Base-by-base conservation (phyloP, 2,113 vertebrate genomes). In the Cygnus buccinator region DNA sequence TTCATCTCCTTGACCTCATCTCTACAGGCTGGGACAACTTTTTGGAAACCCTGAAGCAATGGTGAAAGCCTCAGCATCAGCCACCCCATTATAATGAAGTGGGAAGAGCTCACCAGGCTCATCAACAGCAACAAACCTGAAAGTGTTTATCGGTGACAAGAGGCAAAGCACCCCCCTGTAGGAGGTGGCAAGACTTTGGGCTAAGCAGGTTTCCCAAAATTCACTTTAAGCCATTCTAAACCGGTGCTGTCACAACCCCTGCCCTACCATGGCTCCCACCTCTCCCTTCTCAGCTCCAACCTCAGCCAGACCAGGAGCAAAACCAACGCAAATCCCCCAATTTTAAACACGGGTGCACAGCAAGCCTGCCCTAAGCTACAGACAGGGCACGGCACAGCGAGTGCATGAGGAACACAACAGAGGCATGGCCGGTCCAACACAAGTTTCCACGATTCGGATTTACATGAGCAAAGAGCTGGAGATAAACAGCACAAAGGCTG, bases 241-340 rank as follows among this genome's bases (percentile, higher is more conserved):
- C 35, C 14, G 7, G 5, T 50, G 68, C 68, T 76, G 59, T 39
- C 17, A n/a, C 63, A 94, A 73, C 1, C 14, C 54, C 44, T 48
- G 44, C 54, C 54, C 65, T 35, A 62, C 4, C 0, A 0, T 1
- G 0, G 29, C n/a, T 91, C 68, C 44, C 22, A 84, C 16, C 18
- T 88, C 52, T 77, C 61, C 59, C 39, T 82, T 37, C 55, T 50
- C 70, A 84, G 50, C 70, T 67, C 57, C 41, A 54, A 44, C 2
- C 25, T 28, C 39, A 82, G 43, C 6, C 37, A 61, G 20, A 87
- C 4, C 33, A 58, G 17, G 8, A 4, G 4, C 25, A 90, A 88
- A 82, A 54, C 2, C 41, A 78, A 39, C 43, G 58, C 25, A 55
- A 76, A 79, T 9, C 3, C 46, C 7, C 6, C 13, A 28, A 22